Base-by-base conservation (phyloP, 2,888 invertebrate genomes). In the Drosophila parthenogenetica region DNA sequence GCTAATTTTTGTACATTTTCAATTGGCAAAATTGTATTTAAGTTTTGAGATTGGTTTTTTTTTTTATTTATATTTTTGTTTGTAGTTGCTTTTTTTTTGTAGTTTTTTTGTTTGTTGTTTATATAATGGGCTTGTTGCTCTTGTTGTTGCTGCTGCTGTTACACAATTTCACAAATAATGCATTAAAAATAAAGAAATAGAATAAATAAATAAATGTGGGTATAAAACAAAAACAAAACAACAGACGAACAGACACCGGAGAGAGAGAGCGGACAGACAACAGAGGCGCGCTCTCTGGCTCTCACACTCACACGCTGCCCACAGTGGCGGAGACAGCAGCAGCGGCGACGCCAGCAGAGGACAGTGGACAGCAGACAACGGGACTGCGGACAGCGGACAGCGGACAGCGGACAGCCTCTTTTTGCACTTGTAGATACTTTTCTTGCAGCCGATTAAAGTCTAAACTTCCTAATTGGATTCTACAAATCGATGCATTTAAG, bases 401-500 rank as follows among this genome's bases (percentile, higher is more conserved):
- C 29, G 16, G 29, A 16, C 35, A 37, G 40, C 43, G 62, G 48
- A 19, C 48, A 58, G 48, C 40, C 40, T 53, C 45, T 42, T 42
- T 71, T 55, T 65, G 53, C 66, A 83, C 82, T 86, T 83, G 75
- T 75, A 69, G 78, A 80, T 73, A 78, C 69, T 72, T 74, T 74
- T 68, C 43, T 70, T 45, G 58, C 64, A 61, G 54, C 17, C 42
- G 13, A 53, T 71, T 59, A 55, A 66, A 54, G 55, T 32, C 57
- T 48, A 5, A 54, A 37, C 25, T 8, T 45, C 57, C 39, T 48
- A 46, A 75, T 69, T 53, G 57, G 57, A 65, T 55, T 54, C 25
- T 2, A 22, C 13, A 49, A 37, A 29, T 5, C 10, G 19, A 39
- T 37, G 29, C 7, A 29, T 42, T 49, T 57, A 60, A 68, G 49